A percentile compares a stretch with the other conserved stretches of the same genome.
Conservation (phyloP, 2,888 invertebrate genomes). For the Pyrrhosoma nymphula region DNA sequence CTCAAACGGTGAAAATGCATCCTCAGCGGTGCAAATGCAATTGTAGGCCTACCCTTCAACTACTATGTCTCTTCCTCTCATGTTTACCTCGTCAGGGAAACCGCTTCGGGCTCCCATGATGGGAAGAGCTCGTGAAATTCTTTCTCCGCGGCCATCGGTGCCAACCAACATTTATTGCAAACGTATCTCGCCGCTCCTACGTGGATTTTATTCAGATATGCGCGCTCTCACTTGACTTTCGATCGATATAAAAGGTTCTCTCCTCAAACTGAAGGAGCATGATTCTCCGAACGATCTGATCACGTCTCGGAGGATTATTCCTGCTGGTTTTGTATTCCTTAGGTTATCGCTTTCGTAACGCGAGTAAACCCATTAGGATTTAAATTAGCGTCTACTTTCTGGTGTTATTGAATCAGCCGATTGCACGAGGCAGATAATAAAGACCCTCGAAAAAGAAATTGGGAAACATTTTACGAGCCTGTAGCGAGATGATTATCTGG, state of each 20-base stretch:
- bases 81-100: no score
- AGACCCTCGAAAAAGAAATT: neutral
- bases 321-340: neutral
- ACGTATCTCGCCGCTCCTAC: no score
- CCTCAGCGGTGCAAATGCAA: no score
- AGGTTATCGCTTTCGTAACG: neutral
- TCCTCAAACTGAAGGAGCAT: neutral
- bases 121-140: no score
- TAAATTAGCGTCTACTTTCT: neutral
- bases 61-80: no score
- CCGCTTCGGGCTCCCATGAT: no score
- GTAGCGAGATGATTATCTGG: conserved; percentile 8
- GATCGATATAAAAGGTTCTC: neutral
- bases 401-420: conserved; percentile 17
- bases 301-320: neutral
- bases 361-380: neutral
- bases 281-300: neutral
- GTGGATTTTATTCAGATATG: neutral
- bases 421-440: neutral
- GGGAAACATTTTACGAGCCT: neutral
- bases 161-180: no score
- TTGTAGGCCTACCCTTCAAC: no score
- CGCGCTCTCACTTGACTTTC: neutral
- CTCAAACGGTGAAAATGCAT: no score
- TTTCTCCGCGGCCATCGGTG: no score